Percentiles rank a stretch among this genome's conserved stretches.
These are phyloP conservation scores for Diarsia mendica DNA, from an alignment of 2,888 invertebrate species.

Conservation along the genomic window DNA sequence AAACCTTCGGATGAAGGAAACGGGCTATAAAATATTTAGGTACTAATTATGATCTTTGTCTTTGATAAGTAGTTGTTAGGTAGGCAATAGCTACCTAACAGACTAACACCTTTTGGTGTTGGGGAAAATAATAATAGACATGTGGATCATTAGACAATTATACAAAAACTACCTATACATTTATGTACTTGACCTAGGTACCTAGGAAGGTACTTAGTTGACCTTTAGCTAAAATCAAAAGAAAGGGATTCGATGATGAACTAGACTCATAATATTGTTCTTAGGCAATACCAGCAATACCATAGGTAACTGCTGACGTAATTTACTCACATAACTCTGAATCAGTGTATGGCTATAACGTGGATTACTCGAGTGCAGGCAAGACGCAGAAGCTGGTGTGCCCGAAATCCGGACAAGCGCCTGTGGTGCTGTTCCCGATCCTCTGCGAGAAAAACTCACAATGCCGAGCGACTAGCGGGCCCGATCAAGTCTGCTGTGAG, in stretches of 20 bases:
- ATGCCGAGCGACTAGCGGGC: constrained; percentile 83
- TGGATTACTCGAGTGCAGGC: constrained; percentile 80
- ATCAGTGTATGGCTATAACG: constrained; percentile 72
- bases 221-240: constrained; percentile 1
- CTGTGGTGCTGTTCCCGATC: constrained; percentile 84
- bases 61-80: too few relatives aligned
- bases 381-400: constrained; percentile 85
- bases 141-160: neutral
- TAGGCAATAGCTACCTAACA: neutral
- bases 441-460: constrained; percentile 87
- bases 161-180: neutral
- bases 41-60: too few relatives aligned
- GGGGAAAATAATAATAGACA: neutral
- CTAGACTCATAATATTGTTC: constrained; percentile 71
- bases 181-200: neutral
- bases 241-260: constrained; percentile 68
- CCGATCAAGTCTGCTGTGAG: constrained; percentile 87
- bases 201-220: neutral
- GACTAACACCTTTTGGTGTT: neutral
- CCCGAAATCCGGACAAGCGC: constrained; percentile 81
- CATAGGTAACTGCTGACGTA: constrained; percentile 76
- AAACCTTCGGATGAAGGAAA: neutral
- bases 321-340: constrained; percentile 72
- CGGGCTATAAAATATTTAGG: neutral
- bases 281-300: constrained; percentile 74